Conservation (phyloP, 92 coral and sea anemone species). For the Epizoanthus illoricatus region DNA sequence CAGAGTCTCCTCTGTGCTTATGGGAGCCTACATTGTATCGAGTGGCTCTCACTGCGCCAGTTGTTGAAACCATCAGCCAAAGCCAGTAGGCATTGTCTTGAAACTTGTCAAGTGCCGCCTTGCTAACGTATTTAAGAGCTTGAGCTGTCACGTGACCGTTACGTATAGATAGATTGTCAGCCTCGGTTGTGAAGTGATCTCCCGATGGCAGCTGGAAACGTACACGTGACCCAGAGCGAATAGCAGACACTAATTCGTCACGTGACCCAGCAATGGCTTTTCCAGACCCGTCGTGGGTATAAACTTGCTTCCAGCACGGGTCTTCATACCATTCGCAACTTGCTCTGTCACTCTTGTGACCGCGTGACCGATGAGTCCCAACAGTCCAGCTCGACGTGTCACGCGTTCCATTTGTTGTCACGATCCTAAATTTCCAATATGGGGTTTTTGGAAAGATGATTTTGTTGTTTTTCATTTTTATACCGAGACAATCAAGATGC, state of each 20-base stretch:
- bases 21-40: slow-evolving; percentile 47
- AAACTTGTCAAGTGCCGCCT: slow-evolving; percentile 22
- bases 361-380: slow-evolving; percentile 48
- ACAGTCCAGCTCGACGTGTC: slow-evolving; percentile 51
- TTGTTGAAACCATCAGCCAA: slow-evolving; percentile 50
- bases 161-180: slow-evolving; percentile 45
- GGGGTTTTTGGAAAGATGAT: slow-evolving; percentile 29
- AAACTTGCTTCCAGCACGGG: slow-evolving; percentile 46
- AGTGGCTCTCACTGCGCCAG: slow-evolving; percentile 49
- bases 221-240: slow-evolving; percentile 45
- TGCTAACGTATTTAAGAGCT: slow-evolving; percentile 41
- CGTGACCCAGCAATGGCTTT: slow-evolving; percentile 27
- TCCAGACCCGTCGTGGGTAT: slow-evolving; percentile 34
- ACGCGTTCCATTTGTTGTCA: slow-evolving; percentile 48
- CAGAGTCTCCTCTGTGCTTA: slow-evolving; percentile 39
- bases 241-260: slow-evolving; percentile 35
- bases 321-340: slow-evolving; percentile 45
- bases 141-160: slow-evolving; percentile 55
- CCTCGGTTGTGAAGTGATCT: slow-evolving; percentile 43
- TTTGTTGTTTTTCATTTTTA: slow-evolving; percentile 24
- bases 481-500: slow-evolving; percentile 27
- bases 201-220: slow-evolving; percentile 40
- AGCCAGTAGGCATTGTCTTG: slow-evolving; percentile 48
- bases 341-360: slow-evolving; percentile 36
- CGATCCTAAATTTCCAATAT: slow-evolving; percentile 37